Percentiles rank a stretch among this genome's conserved stretches.
Conservation (phyloP, 2,888 invertebrate genomes). For the Heliconius charithonia region DNA sequence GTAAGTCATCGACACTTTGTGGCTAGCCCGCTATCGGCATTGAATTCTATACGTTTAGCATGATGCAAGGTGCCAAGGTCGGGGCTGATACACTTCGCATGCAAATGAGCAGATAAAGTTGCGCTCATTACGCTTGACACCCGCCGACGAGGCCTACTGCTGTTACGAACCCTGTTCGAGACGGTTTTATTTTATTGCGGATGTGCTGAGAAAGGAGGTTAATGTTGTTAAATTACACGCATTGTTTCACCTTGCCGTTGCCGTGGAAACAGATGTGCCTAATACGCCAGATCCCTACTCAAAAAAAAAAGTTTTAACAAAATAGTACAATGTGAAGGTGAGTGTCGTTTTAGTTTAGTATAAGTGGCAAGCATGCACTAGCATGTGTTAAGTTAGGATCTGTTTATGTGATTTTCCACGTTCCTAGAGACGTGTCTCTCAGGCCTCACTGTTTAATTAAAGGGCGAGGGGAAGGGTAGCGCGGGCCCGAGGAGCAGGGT, state of each 20-base stretch:
- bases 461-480: constrained; percentile 76
- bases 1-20: constrained; percentile 39
- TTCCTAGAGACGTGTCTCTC: constrained; percentile 79
- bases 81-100: constrained; percentile 74
- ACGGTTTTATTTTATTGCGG: constrained; percentile 76
- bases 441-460: constrained; percentile 83
- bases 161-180: constrained; percentile 70
- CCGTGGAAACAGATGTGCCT: constrained; percentile 57
- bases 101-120: constrained; percentile 81
- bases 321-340: background rate
- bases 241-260: constrained; percentile 74
- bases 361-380: constrained; percentile 57
- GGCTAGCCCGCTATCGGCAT: constrained; percentile 51
- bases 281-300: constrained; percentile 44
- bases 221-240: constrained; percentile 75
- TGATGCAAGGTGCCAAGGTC: constrained; percentile 78
- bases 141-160: constrained; percentile 65
- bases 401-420: constrained; percentile 81
- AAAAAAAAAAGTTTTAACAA: background rate
- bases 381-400: constrained; percentile 68
- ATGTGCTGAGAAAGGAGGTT: constrained; percentile 78
- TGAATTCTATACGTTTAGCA: constrained; percentile 63
- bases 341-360: constrained; percentile 44
- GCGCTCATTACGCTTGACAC: constrained; percentile 75
- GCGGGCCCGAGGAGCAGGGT: constrained; percentile 72